phyloP scores from a whole-genome alignment of 2,113 vertebrate genomes.

The cat (Felis catus) region F.catus_Fca126_mat1.0 CM031419.1:55339501-55340000 shows the following conservation, averaged over 20 bases:
- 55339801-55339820: not conserved
- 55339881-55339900: not conserved
- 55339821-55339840: not conserved
- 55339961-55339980: not conserved
- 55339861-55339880: not conserved
- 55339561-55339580: not conserved
- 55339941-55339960: not conserved
- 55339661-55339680: conserved; percentile 8
- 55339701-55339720: not conserved
- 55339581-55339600: not conserved
- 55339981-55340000: not conserved
- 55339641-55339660: not conserved
- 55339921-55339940: not conserved
- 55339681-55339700: not conserved
- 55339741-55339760: not conserved
- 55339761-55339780: not conserved
- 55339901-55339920: not conserved
- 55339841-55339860: not conserved
- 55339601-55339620: not conserved
- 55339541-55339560: not conserved
- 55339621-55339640: not conserved
- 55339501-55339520: not conserved
- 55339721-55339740: not conserved
- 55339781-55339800: not conserved
- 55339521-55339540: not conserved